Conservation (phyloP, 2,113 vertebrate genomes). For the Piprites chloris region DNA sequence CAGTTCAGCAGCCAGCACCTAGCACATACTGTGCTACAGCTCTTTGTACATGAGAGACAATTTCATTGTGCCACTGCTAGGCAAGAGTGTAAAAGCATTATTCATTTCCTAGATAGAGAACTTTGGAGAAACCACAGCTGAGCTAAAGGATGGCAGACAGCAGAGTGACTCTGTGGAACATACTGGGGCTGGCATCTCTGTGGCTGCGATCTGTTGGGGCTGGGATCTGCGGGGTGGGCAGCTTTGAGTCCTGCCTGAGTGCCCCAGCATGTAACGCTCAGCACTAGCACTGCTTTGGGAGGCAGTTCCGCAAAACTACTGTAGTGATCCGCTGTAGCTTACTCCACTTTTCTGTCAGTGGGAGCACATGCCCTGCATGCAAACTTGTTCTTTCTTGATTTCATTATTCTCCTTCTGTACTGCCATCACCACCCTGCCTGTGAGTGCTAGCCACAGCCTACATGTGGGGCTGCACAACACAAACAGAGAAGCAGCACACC, state of each 20-base stretch:
- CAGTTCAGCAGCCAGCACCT: neutral
- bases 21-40: neutral
- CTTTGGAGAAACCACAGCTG: neutral
- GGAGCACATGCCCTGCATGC: neutral
- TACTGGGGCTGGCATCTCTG: neutral
- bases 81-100: neutral
- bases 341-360: rapidly evolving
- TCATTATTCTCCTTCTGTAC: neutral
- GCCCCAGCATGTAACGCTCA: neutral
- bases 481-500: neutral
- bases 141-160: neutral
- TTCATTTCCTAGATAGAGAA: neutral
- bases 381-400: neutral
- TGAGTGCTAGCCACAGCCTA: neutral
- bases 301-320: neutral
- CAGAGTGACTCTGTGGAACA: rapidly evolving
- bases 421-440: neutral
- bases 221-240: neutral
- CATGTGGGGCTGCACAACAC: neutral
- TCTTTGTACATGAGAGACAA: neutral
- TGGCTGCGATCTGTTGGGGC: neutral
- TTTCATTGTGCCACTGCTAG: neutral
- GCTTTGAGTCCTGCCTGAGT: neutral
- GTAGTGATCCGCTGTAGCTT: neutral
- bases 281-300: neutral